A percentile compares a stretch with the other conserved stretches of the same genome.
Evolutionary conservation across 2,797 vertebrate species (phyloP).

Genomic region (Gastrophryne carolinensis): DNA sequence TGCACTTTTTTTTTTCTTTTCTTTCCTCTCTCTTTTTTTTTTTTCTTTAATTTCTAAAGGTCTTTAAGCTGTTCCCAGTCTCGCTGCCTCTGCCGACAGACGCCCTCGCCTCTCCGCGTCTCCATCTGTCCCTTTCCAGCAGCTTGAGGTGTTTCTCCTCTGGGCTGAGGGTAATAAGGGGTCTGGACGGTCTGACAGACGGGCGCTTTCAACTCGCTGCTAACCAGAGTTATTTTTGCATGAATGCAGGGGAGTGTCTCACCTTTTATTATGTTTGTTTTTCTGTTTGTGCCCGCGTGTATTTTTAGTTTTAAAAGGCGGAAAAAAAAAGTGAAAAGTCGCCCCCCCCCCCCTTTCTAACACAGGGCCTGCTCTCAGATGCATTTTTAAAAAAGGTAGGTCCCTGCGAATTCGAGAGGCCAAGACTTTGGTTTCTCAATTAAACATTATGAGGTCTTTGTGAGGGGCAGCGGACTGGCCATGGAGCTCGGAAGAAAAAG

Average conservation of each 20-base stretch:
- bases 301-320: constrained; percentile 55
- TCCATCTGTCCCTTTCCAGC: constrained; percentile 35
- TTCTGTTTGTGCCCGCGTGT: constrained; percentile 65
- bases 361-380: constrained; percentile 44
- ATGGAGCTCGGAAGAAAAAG: constrained; percentile 15
- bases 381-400: constrained; percentile 34
- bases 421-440: constrained; percentile 59
- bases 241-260: constrained; percentile 68
- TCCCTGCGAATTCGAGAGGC: constrained; percentile 51
- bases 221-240: constrained; percentile 62
- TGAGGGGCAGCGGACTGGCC: constrained; percentile 40
- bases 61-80: not conserved
- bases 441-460: constrained; percentile 44
- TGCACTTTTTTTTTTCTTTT: not conserved
- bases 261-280: constrained; percentile 66
- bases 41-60: not conserved
- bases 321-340: constrained; percentile 38
- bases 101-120: not conserved
- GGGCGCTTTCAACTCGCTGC: constrained; percentile 62
- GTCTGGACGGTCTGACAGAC: constrained; percentile 62
- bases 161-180: constrained; percentile 21
- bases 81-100: not conserved
- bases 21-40: not conserved
- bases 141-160: constrained; percentile 32
- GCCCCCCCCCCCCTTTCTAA: constrained; percentile 31